Evolutionary conservation across 2,797 vertebrate genomes (phyloP).

Genomic region (Pygocentrus nattereri): DNA sequence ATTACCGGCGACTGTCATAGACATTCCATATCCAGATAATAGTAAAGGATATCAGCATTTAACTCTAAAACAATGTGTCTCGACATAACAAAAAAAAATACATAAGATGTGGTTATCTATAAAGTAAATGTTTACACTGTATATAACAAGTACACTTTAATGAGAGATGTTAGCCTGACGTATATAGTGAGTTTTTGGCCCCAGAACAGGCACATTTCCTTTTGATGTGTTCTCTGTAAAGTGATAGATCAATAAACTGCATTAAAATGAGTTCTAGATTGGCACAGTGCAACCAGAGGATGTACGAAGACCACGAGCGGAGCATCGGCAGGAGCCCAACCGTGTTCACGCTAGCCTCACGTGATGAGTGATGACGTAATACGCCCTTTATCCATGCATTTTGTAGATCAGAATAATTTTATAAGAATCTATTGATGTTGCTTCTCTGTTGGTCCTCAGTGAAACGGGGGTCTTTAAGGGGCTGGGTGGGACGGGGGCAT

Average conservation of each 20-base stretch:
- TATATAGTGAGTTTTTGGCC: constrained; percentile 64
- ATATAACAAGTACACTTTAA: constrained; percentile 80
- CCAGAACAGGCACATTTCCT: constrained; percentile 69
- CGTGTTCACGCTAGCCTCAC: constrained; percentile 33
- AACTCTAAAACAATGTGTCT: constrained; percentile 79
- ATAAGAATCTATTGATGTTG: constrained; percentile 69
- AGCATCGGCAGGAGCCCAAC: constrained; percentile 68
- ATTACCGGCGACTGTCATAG: constrained; percentile 75
- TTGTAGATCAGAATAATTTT: constrained; percentile 80
- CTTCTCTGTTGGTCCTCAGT: constrained; percentile 53
- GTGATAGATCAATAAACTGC: constrained; percentile 82
- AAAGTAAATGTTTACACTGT: constrained; percentile 90
- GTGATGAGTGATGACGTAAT: constrained; percentile 64
- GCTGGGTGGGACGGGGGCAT: constrained; percentile 34
- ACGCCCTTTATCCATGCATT: constrained; percentile 76
- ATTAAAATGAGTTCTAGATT: constrained; percentile 76
- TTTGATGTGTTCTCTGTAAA: constrained; percentile 81
- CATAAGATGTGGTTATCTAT: constrained; percentile 80
- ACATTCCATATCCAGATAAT: constrained; percentile 83
- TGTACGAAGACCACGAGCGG: constrained; percentile 67
- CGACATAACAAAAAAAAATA: constrained; percentile 78
- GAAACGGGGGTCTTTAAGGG: constrained; percentile 28
- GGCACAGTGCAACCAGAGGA: constrained; percentile 55
- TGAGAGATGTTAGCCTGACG: constrained; percentile 73
- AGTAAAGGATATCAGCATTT: constrained; percentile 78